phyloP scores from a whole-genome alignment of 2,113 vertebrate species.

The human region GRCh38 chr2:24736501-24737000 shows the following conservation, averaged over 20 bases:
- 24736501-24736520: background rate
- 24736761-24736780: background rate
- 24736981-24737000: background rate
- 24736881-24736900: background rate
- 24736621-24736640: background rate
- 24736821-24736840: background rate
- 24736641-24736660: background rate
- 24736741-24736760: background rate
- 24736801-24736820: background rate
- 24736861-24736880: background rate
- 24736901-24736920: background rate
- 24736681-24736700: background rate
- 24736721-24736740: background rate
- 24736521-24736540: background rate
- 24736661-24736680: background rate
- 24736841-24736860: background rate
- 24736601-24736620: background rate
- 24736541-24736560: background rate
- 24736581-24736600: constrained; percentile 10
- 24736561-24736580: background rate
- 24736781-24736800: background rate
- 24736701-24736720: background rate
- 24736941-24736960: background rate
- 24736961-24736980: background rate
- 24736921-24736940: background rate